phyloP scores from a whole-genome alignment of 2,113 vertebrate species.

The Anseranas semipalmata region DNA sequence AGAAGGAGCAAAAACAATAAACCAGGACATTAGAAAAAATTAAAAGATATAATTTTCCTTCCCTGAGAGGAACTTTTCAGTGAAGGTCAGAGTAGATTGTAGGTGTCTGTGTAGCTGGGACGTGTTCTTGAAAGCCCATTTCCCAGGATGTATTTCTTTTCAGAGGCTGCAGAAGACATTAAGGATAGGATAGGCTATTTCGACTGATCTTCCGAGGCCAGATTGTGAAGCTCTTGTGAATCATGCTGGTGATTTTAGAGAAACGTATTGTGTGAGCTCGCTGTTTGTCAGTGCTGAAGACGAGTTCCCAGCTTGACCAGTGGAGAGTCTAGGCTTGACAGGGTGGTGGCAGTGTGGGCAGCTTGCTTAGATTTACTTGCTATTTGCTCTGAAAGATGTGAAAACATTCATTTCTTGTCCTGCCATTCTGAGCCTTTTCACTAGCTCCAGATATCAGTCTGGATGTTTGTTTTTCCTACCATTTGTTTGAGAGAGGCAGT shows the following conservation, averaged over 20 bases:
- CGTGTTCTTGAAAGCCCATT: neutral
- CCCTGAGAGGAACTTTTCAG: conserved; percentile 2
- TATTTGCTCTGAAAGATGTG: neutral
- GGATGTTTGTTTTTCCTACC: conserved; percentile 28
- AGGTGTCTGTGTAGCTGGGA: neutral
- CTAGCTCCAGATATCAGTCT: conserved; percentile 8
- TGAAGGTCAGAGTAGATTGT: conserved; percentile 52
- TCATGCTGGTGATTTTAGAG: conserved; percentile 29
- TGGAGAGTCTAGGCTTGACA: neutral
- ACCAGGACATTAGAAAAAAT: conserved; percentile 51
- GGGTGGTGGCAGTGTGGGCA: neutral
- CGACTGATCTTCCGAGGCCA: conserved; percentile 33
- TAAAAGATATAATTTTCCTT: conserved; percentile 54
- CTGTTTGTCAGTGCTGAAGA: conserved; percentile 21
- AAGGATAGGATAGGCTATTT: conserved; percentile 29
- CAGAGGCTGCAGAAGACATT: conserved; percentile 15
- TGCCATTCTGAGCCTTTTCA: neutral
- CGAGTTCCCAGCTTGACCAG: conserved; percentile 1
- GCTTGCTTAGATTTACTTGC: conserved; percentile 3
- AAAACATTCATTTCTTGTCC: conserved; percentile 23
- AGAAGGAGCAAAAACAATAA: conserved; percentile 54
- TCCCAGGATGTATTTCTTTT: neutral
- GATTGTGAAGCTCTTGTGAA: conserved; percentile 20
- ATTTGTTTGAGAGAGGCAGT: neutral
- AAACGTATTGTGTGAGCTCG: neutral